Evolutionary conservation across 2,797 vertebrate species (phyloP), one percentile per base, ranked within the genome.

Genomic region (Sebastes vulpes): DNA sequence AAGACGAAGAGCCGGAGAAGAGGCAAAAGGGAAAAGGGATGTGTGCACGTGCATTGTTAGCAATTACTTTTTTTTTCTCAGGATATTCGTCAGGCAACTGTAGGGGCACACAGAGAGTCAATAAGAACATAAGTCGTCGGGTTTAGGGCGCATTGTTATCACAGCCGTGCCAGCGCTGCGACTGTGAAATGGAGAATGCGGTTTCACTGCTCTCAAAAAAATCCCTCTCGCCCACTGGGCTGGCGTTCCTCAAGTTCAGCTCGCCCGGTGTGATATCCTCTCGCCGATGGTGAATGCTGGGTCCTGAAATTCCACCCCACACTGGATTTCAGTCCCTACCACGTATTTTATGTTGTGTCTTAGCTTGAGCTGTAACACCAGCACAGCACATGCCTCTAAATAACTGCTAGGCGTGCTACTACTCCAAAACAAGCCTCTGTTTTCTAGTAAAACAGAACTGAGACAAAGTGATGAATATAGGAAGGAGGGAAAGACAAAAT

Each of bases 101-200:
- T 75, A 18, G 73, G 75, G 83, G 75, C 70, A 76, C 69, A 74
- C 42, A 20, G 38, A 20, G 35, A 82, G 81, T 78, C 77, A 91
- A 87, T 85, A 78, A 80, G 75, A 89, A 75, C 79, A 79, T 82
- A 84, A 92, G 84, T 87, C 75, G 29, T 9, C 18, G n/a, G 85
- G 79, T 91, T 92, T 75, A 72, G 84, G 87, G 85, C 85, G 68
- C 80, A 87, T 84, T 89, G 87, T 92, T 92, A 90, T 90, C 90
- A 84, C 76, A 78, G 78, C 82, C 31, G 75, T 60, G 72, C 82
- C 88, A 81, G 82, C 3, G 83, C 86, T 87, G 82, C 29, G 35
- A 85, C 85, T 86, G 84, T 89, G 88, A 87, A 91, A 90, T 83
- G 59, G 68, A 91, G 72, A 90, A 78, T 79, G 61, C 9, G 20